Evolutionary conservation across 2,797 vertebrate genomes (phyloP), one percentile per base, ranked within the genome.

Genomic region (Halcyon leucocephala): DNA sequence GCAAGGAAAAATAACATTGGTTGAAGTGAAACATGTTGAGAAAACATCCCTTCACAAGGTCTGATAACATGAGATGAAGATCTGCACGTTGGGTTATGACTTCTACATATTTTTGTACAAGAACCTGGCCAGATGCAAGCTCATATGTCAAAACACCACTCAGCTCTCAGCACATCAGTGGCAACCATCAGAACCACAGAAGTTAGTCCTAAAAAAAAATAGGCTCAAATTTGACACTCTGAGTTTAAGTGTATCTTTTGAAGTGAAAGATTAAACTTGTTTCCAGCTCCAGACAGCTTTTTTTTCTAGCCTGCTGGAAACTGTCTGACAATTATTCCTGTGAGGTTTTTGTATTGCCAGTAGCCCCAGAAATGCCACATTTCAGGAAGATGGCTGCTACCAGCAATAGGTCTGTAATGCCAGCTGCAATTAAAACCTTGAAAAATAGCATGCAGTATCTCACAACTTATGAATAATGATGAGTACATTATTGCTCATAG

Each of bases 341-440:
- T 37, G 46, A 73, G 48, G 16, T 20, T 70, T 79, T 62, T 24
- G n/a, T 57, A 42, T 5, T 24, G 48, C 12, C 69, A 12, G 51
- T 28, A 82, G 8, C 25, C 61, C 31, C 55, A 90, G 77, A 89
- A 92, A 71, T 5, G 33, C 4, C 60, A 51, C 35, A 60, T 71
- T 87, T 73, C 55, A 71, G 70, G 61, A 71, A 70, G 67, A 73
- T 25, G 26, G 29, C 25, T 81, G 52, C 60, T 37, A 64, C 35
- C 44, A 91, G 74, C 37, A 60, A 9, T 41, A 73, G 19, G 8
- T 64, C 44, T 80, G 12, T 64, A 92, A 67, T 35, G 60, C 52
- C 64, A 92, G 8, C 28, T 89, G 35, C 71, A 96, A 93, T 88
- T 93, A 96, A 93, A 90, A 37, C 60, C 29, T 80, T 85, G 51